Base-by-base conservation (phyloP, 2,113 vertebrate species). In the Plotosus lineatus region DNA sequence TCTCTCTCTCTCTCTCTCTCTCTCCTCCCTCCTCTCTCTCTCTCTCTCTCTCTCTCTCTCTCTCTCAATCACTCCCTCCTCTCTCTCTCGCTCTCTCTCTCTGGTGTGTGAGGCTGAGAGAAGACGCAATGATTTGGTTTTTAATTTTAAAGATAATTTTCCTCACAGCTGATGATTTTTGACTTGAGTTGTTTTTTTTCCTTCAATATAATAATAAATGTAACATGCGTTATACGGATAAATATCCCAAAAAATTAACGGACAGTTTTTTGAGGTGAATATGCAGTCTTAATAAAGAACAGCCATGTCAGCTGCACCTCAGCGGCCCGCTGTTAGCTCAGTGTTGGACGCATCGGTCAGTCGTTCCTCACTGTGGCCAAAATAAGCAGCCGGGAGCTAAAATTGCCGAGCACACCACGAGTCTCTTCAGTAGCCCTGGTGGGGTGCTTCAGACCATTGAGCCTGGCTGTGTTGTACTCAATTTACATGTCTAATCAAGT, bases 251-350 rank as follows among this genome's bases (percentile, higher is more conserved):
- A 36, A 7, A 17, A 5, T 28, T 23, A 19, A 75, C 19, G 44
- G 4, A 51, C 15, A 3, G 15, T 19, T 50, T 42, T 69, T 26
- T 36, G 42, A 75, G 23, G n/a, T 15, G 17, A 10, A n/a, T 7
- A 6, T 21, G 23, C 26, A 72, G 63, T 26, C 31, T 44, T 42
- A 31, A 48, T 71, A 76, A 76, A 44, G 75, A 51, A 10, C 26
- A 53, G 81, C 33, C 31, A 69, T 80, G 74, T 69, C 46, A 65
- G 66, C 68, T 56, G 31, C 21, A 26, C 14, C 50, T 87, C 79
- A 76, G 68, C 80, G 84, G 50, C 48, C 85, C 84, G 88, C 88
- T 87, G 88, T 90, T 92, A 90, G 81, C 85, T 74, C 84, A 82
- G 87, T 89, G 81, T 84, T 75, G 83, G 80, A 87, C 33, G 36